Percentiles rank a stretch among this genome's conserved stretches.
phyloP scores from a whole-genome alignment of 1,140 invertebrate genomes.

The Penaeus indicus region DNA sequence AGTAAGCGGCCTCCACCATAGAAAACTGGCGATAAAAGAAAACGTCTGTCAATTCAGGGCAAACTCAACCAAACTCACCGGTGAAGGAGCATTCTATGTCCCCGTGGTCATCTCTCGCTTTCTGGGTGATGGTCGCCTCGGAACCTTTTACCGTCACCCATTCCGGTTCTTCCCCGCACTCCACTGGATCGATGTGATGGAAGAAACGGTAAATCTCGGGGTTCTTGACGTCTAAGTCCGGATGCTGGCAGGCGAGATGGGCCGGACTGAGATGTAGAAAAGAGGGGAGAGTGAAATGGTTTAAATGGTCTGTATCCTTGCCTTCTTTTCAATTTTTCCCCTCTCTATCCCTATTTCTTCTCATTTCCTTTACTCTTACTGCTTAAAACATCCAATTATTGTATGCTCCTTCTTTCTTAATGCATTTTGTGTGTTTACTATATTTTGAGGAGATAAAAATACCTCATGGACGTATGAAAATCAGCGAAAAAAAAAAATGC shows the following conservation, averaged over 20 bases:
- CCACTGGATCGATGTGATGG: conserved; percentile 74
- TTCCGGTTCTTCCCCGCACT: conserved; percentile 75
- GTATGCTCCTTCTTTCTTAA: no score
- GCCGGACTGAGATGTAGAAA: not conserved
- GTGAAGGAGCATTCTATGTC: conserved; percentile 69
- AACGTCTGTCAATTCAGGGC: not conserved
- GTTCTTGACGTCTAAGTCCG: conserved; percentile 77
- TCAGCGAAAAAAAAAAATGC: no score
- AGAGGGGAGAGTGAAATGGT: not conserved
- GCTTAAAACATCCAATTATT: no score
- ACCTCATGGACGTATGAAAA: no score
- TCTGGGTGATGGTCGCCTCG: conserved; percentile 68
- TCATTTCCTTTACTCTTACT: no score
- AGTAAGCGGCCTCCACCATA: no score
- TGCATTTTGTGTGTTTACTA: no score
- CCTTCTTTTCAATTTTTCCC: not conserved
- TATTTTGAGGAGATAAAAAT: no score
- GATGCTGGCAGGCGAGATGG: conserved; percentile 74
- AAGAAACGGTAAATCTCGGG: conserved; percentile 80
- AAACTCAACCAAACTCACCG: conserved; percentile 67
- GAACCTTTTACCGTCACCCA: conserved; percentile 73
- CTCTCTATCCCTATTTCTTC: no score
- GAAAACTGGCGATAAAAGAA: not conserved
- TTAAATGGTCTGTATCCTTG: not conserved
- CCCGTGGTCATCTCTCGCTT: conserved; percentile 68